A percentile compares a stretch with the other conserved stretches of the same genome.
phyloP scores from a whole-genome alignment of 2,797 vertebrate genomes.

The Hoplostethus mediterraneus region DNA sequence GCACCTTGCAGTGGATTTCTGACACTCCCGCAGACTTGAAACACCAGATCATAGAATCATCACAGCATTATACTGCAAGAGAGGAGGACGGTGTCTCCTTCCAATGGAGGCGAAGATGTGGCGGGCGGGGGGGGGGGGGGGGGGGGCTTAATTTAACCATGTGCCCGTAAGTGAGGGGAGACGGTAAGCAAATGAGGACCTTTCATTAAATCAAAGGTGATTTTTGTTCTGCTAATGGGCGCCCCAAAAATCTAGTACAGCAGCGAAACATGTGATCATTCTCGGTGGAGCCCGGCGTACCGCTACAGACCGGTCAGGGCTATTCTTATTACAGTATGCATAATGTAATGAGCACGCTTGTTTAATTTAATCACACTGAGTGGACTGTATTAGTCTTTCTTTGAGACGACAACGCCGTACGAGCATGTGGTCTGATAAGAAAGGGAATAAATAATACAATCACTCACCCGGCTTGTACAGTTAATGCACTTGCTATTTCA shows the following conservation, averaged over 20 bases:
- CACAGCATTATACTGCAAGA: constrained; percentile 80
- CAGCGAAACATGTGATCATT: constrained; percentile 82
- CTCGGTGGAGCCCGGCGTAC: constrained; percentile 78
- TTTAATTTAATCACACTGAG: constrained; percentile 84
- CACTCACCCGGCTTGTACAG: constrained; percentile 58
- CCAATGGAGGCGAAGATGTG: constrained; percentile 68
- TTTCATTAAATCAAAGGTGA: constrained; percentile 88
- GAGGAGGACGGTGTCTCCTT: constrained; percentile 80
- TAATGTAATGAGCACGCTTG: constrained; percentile 84
- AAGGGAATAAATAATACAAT: constrained; percentile 77
- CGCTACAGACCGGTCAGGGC: constrained; percentile 81
- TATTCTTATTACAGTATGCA: constrained; percentile 86
- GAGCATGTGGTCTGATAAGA: constrained; percentile 68
- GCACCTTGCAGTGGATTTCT: constrained; percentile 85
- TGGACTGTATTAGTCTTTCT: constrained; percentile 81
- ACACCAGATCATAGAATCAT: constrained; percentile 86
- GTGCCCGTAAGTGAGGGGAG: constrained; percentile 82
- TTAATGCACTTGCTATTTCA: constrained; percentile 72
- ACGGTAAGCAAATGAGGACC: constrained; percentile 86
- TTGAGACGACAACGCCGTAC: constrained; percentile 75
- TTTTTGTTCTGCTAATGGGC: constrained; percentile 86
- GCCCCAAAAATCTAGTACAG: constrained; percentile 84
- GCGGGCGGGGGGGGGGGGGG: constrained; percentile 34
- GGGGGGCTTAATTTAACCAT: constrained; percentile 81
- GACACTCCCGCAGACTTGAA: constrained; percentile 86